Percentiles rank a stretch among this genome's conserved stretches.
Conservation (phyloP, 2,888 invertebrate species). For the Lycophotia porphyrea region DNA sequence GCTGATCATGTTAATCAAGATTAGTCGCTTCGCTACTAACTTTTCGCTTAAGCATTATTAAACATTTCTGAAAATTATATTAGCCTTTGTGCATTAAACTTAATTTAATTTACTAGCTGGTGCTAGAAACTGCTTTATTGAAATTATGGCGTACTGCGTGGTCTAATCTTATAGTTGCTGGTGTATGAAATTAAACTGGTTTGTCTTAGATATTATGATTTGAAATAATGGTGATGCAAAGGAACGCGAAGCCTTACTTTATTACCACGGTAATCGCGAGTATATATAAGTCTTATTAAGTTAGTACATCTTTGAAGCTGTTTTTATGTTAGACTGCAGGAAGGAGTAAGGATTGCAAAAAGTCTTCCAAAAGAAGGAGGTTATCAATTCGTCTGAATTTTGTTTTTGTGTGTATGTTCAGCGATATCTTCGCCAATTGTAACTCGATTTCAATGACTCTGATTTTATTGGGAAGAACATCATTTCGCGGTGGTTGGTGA, state of each 20-base stretch:
- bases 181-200: slow-evolving; percentile 52
- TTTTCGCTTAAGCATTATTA: neutral
- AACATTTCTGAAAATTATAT: neutral
- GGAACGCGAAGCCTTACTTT: slow-evolving; percentile 6
- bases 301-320: neutral
- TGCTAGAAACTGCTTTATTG: slow-evolving; percentile 37
- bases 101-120: slow-evolving; percentile 2
- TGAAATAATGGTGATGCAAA: slow-evolving; percentile 28
- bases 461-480: too few relatives aligned
- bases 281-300: neutral
- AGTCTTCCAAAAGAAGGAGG: too few relatives aligned
- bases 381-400: too few relatives aligned
- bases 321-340: neutral
- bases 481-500: too few relatives aligned
- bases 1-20: neutral
- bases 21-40: neutral
- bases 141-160: slow-evolving; percentile 30
- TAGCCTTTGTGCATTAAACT: neutral
- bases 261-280: slow-evolving; percentile 1
- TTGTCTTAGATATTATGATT: slow-evolving; percentile 21
- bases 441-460: too few relatives aligned
- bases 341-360: too few relatives aligned
- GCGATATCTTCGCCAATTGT: too few relatives aligned
- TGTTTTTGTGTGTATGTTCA: too few relatives aligned
- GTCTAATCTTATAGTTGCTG: slow-evolving; percentile 45